Evolutionary conservation across 2,113 vertebrate genomes (phyloP), one percentile per base, ranked within the genome.

Genomic region (Xyrauchen texanus): DNA sequence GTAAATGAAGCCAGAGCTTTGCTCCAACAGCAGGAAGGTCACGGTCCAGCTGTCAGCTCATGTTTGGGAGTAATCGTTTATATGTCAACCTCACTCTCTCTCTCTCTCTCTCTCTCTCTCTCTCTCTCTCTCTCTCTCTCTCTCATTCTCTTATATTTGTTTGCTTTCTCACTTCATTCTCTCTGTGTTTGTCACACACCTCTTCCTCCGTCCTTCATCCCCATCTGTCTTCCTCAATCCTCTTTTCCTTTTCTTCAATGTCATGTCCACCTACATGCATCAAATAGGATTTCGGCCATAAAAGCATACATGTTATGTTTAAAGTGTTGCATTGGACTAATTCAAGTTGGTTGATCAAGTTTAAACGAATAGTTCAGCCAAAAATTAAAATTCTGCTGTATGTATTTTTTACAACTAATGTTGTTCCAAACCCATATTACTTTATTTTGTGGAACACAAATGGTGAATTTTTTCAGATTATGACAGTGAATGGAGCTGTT

Each of bases 21-120:
- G 69, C 78, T 86, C 85, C 89, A 87, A 92, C 87, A 85, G 83
- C 82, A 86, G 81, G 91, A 92, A 94, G 92, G 78, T 90, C 86
- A 88, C 68, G 82, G 82, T 90, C 91, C 87, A 91, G 86, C 85
- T 92, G 89, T 92, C 90, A 88, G 64, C 82, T 91, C 88, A 51
- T 86, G 91, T 86, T 91, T 86, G 88, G 84, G 88, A 77, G 84
- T 79, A 91, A 87, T 88, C 74, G 90, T 92, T 90, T 90, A 90
- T 88, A 88, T 92, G 84, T 89, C 89, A 86, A 65, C 78, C 81
- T 84, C 80, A 13, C 52, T 34, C 3, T 34, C 21, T 34, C 21
- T 34, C 21, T 34, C 21, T 34, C n/a, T n/a, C n/a, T n/a, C n/a
- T n/a, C n/a, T n/a, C n/a, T n/a, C n/a, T n/a, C 52, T 34, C 3